phyloP scores from a whole-genome alignment of 2,797 vertebrate species.

The Yasuhikotakia modesta region DNA sequence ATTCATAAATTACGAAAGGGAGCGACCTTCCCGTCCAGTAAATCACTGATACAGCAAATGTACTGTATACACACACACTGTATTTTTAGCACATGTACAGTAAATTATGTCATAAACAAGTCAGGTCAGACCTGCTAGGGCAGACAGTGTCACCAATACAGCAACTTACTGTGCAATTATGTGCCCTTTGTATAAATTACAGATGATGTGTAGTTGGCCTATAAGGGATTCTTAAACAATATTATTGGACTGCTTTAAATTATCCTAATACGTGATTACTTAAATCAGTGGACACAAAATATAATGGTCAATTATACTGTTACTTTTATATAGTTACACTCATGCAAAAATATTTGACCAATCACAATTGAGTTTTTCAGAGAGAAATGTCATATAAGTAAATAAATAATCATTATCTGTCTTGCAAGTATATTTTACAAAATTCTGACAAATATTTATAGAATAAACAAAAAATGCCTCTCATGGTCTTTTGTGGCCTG shows the following conservation, averaged over 20 bases:
- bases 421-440: conserved; percentile 11
- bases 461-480: conserved; percentile 26
- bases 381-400: too few relatives aligned
- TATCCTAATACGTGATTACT: neutral
- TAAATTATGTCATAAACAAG: neutral
- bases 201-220: too few relatives aligned
- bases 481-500: conserved; percentile 3
- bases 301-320: too few relatives aligned
- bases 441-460: conserved; percentile 15
- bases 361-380: too few relatives aligned
- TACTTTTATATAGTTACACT: too few relatives aligned
- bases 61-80: neutral
- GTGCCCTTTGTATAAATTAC: too few relatives aligned
- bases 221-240: too few relatives aligned
- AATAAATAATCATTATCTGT: too few relatives aligned
- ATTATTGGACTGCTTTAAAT: neutral
- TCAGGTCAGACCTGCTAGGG: neutral
- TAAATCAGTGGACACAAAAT: neutral
- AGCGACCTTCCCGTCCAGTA: conserved; percentile 51
- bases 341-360: neutral
- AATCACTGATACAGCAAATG: conserved; percentile 36
- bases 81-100: neutral
- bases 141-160: neutral
- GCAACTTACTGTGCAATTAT: too few relatives aligned
- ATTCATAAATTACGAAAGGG: conserved; percentile 47